Base-by-base conservation (phyloP, 2,797 vertebrate species). In the Acrocephalus scirpaceus region DNA sequence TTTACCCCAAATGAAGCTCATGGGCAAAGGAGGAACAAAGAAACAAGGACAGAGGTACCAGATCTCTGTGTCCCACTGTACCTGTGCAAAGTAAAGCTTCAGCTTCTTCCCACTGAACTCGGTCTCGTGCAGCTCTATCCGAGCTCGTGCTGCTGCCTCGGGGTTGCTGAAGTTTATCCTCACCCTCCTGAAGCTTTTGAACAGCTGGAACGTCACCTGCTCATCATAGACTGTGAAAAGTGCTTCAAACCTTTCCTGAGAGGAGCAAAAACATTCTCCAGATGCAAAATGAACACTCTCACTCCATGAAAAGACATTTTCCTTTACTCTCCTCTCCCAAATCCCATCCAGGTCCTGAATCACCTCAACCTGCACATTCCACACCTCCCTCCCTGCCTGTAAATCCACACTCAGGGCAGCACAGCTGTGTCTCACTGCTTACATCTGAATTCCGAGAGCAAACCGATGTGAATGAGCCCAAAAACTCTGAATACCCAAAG, bases 21-120 rank as follows among this genome's bases (percentile, higher is more conserved):
- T 0, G 3, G 50, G 26, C 16, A 73, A 12, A 45, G 0, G 2
- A 18, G 30, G 34, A 50, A 48, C 13, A 27, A 54, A 54, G 22
- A 19, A 70, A 12, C 1, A 21, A 29, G 22, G 44, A 15, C 20
- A 44, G 11, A 13, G 1, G 10, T 10, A 9, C 56, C 42, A 6
- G 27, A 25, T 1, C 20, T 34, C 4, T 13, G 45, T 16, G 45
- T 15, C 20, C 36, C 11, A 0, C 13, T 9, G 5, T 96, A 99
- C 99, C 98, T 99, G 99, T 62, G 99, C 99, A 45, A 99, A 99
- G 97, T 99, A 99, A 29, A 99, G 98, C 95, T 99, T 99, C 95
- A 99, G 98, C 97, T 99, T 99, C 92, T 98, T 98, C n/a, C 99
- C 99, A 0, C 97, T 98, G 97, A 99, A 99, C 88, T 99, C 99